Conservation (phyloP, 2,797 vertebrate genomes). For the Chaenodraco wilsoni region DNA sequence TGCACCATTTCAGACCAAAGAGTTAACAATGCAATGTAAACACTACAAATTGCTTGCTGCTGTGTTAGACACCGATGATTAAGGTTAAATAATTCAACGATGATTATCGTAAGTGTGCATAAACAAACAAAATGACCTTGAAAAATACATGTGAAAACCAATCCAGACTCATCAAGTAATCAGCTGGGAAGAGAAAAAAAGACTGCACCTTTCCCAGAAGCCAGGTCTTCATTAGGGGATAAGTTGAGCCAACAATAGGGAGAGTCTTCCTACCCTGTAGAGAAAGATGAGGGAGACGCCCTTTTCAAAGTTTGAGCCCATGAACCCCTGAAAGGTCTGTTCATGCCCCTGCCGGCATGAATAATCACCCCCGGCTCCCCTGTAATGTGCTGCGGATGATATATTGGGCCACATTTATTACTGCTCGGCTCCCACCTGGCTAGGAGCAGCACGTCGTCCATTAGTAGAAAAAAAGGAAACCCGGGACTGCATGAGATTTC, state of each 20-base stretch:
- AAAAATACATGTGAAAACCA: constrained; percentile 47
- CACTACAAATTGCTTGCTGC: constrained; percentile 54
- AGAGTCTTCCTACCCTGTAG: constrained; percentile 62
- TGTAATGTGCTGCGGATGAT: constrained; percentile 84
- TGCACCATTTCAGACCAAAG: constrained; percentile 28
- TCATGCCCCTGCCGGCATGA: constrained; percentile 82
- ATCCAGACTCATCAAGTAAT: constrained; percentile 63
- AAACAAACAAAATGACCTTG: constrained; percentile 64
- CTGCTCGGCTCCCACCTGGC: constrained; percentile 81
- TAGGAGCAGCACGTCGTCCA: constrained; percentile 79
- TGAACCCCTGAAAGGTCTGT: constrained; percentile 84
- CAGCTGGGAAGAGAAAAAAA: constrained; percentile 19
- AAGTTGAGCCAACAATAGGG: constrained; percentile 37
- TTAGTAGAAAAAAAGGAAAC: constrained; percentile 70
- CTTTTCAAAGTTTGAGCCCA: constrained; percentile 83
- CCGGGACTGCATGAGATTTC: constrained; percentile 58
- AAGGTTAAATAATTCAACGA: constrained; percentile 66
- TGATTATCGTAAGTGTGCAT: constrained; percentile 54
- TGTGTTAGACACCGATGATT: constrained; percentile 65
- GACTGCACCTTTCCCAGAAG: constrained; percentile 18
- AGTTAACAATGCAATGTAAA: constrained; percentile 58
- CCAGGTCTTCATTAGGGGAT: constrained; percentile 28
- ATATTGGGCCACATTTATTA: constrained; percentile 85
- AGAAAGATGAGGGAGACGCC: constrained; percentile 78
- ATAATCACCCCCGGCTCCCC: constrained; percentile 81